Conservation (phyloP, 1,140 invertebrate species). For the Drosophila elegans region DNA sequence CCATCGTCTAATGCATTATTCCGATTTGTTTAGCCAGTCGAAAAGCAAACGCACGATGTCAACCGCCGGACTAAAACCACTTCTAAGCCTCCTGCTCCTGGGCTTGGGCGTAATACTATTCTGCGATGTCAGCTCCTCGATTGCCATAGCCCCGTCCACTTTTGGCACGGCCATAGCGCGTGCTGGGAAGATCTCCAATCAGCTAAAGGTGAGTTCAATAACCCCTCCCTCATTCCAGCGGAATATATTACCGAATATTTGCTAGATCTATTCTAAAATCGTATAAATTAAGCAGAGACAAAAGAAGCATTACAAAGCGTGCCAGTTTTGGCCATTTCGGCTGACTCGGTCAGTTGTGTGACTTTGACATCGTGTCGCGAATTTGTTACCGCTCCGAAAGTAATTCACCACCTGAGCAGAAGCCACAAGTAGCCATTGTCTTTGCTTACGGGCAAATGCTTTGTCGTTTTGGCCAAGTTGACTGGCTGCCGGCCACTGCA, state of each 20-base stretch:
- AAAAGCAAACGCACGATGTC: slow-evolving; percentile 52
- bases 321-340: slow-evolving; percentile 48
- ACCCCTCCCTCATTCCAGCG: not conserved
- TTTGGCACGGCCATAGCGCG: slow-evolving; percentile 87
- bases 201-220: slow-evolving; percentile 85
- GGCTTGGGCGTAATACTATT: slow-evolving; percentile 41
- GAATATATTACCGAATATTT: not conserved
- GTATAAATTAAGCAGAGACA: slow-evolving; percentile 37
- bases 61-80: slow-evolving; percentile 41
- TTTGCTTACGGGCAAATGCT: slow-evolving; percentile 16
- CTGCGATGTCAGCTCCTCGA: slow-evolving; percentile 52
- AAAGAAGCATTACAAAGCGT: slow-evolving; percentile 50
- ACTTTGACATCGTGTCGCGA: slow-evolving; percentile 73
- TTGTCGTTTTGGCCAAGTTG: slow-evolving; percentile 29
- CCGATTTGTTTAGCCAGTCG: slow-evolving; percentile 58
- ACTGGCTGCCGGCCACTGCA: slow-evolving; percentile 50
- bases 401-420: slow-evolving; percentile 50
- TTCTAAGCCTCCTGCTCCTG: slow-evolving; percentile 42
- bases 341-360: slow-evolving; percentile 54
- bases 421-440: slow-evolving; percentile 36
- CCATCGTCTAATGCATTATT: slow-evolving; percentile 69
- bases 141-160: slow-evolving; percentile 86
- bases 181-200: slow-evolving; percentile 86
- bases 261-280: slow-evolving; percentile 7
- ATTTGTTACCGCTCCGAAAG: slow-evolving; percentile 58